phyloP scores from a whole-genome alignment of 2,888 invertebrate species.

The Cheilosia vulpina region DNA sequence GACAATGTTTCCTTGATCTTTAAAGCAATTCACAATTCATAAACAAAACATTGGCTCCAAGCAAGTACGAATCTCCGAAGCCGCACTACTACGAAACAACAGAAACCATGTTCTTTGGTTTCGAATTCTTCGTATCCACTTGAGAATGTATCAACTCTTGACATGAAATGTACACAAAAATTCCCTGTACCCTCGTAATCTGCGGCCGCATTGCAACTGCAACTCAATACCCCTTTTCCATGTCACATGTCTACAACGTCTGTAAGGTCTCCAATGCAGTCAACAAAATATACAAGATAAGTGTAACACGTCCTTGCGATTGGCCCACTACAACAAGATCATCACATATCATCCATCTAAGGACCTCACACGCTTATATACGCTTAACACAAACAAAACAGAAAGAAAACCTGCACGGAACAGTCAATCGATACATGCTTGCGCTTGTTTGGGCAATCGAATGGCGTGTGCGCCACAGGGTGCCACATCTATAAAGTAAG shows the following conservation, averaged over 20 bases:
- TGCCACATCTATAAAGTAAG: constrained; percentile 69
- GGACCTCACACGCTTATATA: constrained; percentile 67
- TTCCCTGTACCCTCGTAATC: constrained; percentile 15
- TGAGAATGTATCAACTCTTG: constrained; percentile 57
- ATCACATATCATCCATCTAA: constrained; percentile 66
- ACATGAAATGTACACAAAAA: constrained; percentile 69
- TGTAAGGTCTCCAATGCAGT: constrained; percentile 33
- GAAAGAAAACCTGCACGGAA: constrained; percentile 38
- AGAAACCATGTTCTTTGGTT: constrained; percentile 45
- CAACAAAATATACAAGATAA: constrained; percentile 30
- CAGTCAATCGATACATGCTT: constrained; percentile 64
- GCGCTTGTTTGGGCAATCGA: constrained; percentile 58
- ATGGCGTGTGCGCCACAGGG: constrained; percentile 75
- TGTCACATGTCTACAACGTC: constrained; percentile 47
- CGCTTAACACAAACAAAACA: constrained; percentile 23
- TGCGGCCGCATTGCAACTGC: constrained; percentile 20
- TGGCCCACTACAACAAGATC: constrained; percentile 58
- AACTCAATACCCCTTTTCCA: constrained; percentile 58
- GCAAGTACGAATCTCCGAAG: constrained; percentile 36
- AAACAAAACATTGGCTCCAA: constrained; percentile 42
- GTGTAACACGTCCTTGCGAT: constrained; percentile 61
- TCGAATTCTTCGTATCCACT: constrained; percentile 66
- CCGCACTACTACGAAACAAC: constrained; percentile 31
- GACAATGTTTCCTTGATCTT: constrained; percentile 18
- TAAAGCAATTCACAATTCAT: constrained; percentile 41